These are phyloP conservation scores for Andrena trimmerana DNA, from an alignment of 2,888 invertebrate genomes.

Conservation along the genomic window DNA sequence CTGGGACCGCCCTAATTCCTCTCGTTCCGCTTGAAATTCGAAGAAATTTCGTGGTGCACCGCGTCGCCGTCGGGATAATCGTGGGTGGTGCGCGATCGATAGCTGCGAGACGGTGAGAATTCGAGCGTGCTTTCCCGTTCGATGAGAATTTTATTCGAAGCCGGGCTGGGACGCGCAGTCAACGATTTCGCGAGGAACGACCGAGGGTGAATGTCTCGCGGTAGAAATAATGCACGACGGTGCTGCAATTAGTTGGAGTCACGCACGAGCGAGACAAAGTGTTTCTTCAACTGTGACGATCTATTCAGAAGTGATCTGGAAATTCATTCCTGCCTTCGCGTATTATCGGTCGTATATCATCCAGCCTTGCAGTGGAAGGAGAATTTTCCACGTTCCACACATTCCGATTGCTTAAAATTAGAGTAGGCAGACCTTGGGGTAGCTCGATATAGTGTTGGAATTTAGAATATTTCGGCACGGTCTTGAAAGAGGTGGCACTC, in stretches of 20 bases:
- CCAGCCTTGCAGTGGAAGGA: too few species aligned
- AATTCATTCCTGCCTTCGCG: neutral
- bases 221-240: slow-evolving; percentile 12
- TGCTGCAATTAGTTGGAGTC: slow-evolving; percentile 36
- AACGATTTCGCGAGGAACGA: neutral
- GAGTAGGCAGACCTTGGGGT: too few species aligned
- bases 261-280: slow-evolving; percentile 15
- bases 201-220: slow-evolving; percentile 1
- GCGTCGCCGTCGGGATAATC: slow-evolving; percentile 16
- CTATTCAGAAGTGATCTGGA: neutral
- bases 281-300: slow-evolving; percentile 19
- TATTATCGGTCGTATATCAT: too few species aligned
- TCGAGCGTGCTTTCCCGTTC: neutral
- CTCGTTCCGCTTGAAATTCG: slow-evolving; percentile 1
- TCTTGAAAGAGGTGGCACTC: too few species aligned
- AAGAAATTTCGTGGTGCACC: slow-evolving; percentile 2
- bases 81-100: slow-evolving; percentile 24
- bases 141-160: slow-evolving; percentile 18
- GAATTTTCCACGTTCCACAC: too few species aligned
- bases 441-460: too few species aligned
- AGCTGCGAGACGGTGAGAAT: slow-evolving; percentile 1
- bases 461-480: too few species aligned
- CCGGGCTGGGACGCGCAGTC: neutral
- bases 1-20: slow-evolving; percentile 19
- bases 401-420: too few species aligned